Conservation (phyloP, 2,113 vertebrate genomes). For the Kobus ellipsiprymnus region DNA sequence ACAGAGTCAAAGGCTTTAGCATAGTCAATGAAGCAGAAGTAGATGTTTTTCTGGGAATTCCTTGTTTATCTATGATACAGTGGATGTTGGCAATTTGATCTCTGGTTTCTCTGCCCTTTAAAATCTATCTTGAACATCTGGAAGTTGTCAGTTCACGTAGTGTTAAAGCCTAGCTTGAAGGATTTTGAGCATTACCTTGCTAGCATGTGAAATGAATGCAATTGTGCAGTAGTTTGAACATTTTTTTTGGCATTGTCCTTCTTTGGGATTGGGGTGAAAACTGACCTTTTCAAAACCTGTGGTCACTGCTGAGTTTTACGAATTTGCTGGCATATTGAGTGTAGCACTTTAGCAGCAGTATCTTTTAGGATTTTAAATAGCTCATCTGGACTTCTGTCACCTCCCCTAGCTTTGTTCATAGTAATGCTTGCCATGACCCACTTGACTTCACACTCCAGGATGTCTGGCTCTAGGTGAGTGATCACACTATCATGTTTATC, state of each 20-base stretch:
- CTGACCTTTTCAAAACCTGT: not conserved
- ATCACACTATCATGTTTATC: not conserved
- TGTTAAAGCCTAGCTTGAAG: not conserved
- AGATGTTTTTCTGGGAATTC: not conserved
- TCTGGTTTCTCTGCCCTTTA: not conserved
- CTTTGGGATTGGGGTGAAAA: not conserved
- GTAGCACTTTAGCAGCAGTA: not conserved
- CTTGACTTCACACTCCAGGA: not conserved
- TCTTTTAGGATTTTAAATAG: not conserved
- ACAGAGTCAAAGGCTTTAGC: not conserved
- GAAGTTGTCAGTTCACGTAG: accelerated
- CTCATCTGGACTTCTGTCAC: not conserved
- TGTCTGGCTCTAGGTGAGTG: not conserved
- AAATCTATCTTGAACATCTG: not conserved
- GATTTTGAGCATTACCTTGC: not conserved
- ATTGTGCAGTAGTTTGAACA: not conserved
- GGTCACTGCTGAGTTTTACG: not conserved
- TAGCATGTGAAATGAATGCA: not conserved
- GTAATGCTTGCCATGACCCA: not conserved
- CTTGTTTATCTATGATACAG: not conserved
- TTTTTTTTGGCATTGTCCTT: not conserved
- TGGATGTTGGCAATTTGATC: not conserved
- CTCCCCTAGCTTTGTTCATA: not conserved
- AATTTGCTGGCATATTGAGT: not conserved
- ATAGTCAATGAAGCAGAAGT: not conserved